Base-by-base conservation (phyloP, 2,888 invertebrate species). In the Helobdella robusta region DNA sequence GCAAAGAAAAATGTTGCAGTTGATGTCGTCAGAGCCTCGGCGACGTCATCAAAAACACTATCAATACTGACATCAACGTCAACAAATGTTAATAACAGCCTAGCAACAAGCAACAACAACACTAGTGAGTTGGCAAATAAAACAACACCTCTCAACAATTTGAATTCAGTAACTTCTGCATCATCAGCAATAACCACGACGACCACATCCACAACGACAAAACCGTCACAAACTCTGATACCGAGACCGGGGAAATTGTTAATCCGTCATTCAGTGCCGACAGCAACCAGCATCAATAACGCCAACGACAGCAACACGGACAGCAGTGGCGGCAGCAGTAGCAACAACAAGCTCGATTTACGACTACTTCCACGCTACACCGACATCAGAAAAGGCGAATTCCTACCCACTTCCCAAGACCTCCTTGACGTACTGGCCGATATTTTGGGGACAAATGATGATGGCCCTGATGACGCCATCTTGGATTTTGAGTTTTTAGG, bases 171-270 rank as follows among this genome's bases (percentile, higher is more conserved):
- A 3, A 54, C 54, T 23, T 18, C 4, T 8, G 3, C 54, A 3
- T 5, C 54, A 4, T 5, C 23, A 54, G 6, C 54, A 20, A 54
- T 32, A 5, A 54, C 30, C 5, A 54, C 54, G 6, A 40, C 18
- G n/a, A 40, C 18, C 44, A 40, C 11, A 40, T 40, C 44, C 18
- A 40, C 44, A 40, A n/a, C n/a, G n/a, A n/a, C n/a, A n/a, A n/a
- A n/a, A n/a, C n/a, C n/a, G n/a, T n/a, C n/a, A n/a, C n/a, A n/a
- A n/a, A n/a, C n/a, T n/a, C n/a, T n/a, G n/a, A n/a, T n/a, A n/a
- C n/a, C n/a, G n/a, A n/a, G n/a, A n/a, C 62, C 62, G 23, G 62
- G 62, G 20, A 62, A 62, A 44, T 50, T 62, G 15, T 50, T 62
- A 30, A 54, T 54, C 11, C 4, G 54, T 30, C n/a, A n/a, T n/a